Percentiles rank a stretch among this genome's conserved stretches.
phyloP scores from a whole-genome alignment of 2,113 vertebrate genomes.

The Plecotus auritus region DNA sequence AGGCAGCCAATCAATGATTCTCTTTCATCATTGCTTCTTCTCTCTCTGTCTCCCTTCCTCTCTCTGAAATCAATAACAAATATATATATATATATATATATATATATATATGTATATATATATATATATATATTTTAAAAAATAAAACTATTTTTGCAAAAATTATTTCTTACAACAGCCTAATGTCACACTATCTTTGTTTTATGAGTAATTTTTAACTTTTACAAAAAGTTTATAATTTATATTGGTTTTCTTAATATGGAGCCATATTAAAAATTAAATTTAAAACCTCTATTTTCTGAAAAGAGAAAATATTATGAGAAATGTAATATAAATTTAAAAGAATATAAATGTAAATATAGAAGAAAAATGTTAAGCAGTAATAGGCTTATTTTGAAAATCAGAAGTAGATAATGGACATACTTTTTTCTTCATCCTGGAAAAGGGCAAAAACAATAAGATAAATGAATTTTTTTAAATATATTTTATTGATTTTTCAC shows the following conservation, averaged over 20 bases:
- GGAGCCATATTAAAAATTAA: neutral
- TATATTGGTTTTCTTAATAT: neutral
- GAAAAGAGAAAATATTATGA: neutral
- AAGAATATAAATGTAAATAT: neutral
- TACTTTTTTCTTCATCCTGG: neutral
- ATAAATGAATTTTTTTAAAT: neutral
- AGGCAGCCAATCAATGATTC: too few relatives aligned
- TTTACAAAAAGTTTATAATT: neutral
- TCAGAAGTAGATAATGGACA: neutral
- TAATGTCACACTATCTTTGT: neutral
- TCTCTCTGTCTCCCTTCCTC: too few relatives aligned
- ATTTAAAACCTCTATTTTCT: neutral
- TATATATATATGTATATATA: too few relatives aligned
- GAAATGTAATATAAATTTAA: neutral
- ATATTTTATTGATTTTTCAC: too few relatives aligned
- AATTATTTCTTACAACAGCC: neutral
- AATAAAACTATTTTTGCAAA: neutral
- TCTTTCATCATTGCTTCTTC: too few relatives aligned
- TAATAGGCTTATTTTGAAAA: neutral
- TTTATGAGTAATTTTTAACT: neutral
- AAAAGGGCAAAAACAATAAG: neutral
- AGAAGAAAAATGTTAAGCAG: neutral
- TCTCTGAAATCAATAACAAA: too few relatives aligned
- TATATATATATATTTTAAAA: too few relatives aligned
- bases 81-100: too few relatives aligned